Percentiles rank a stretch among this genome's conserved stretches.
Evolutionary conservation across 2,888 invertebrate species (phyloP).

Genomic region (Marronus borbonicus): DNA sequence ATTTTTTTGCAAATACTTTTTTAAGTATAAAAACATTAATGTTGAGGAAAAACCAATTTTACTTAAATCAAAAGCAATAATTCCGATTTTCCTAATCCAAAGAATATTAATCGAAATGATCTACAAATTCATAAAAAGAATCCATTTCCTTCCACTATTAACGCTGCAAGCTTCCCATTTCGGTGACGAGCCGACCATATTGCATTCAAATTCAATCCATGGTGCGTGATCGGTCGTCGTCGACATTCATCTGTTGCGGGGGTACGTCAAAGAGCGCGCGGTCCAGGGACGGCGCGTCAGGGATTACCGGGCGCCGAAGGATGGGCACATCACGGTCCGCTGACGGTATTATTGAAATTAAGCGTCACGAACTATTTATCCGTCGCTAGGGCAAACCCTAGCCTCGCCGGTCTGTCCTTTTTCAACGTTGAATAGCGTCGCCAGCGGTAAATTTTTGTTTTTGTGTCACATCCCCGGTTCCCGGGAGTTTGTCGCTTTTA

Average conservation of each 20-base stretch:
- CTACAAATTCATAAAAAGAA: not conserved
- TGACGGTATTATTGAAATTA: slow-evolving; percentile 33
- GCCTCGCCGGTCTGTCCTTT: not conserved
- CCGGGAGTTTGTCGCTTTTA: no score
- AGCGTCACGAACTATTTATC: slow-evolving; percentile 38
- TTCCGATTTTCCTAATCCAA: no score
- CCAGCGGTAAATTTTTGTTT: no score
- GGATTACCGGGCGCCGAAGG: not conserved
- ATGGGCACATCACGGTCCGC: not conserved
- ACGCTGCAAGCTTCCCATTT: slow-evolving; percentile 54
- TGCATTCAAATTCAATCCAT: slow-evolving; percentile 64
- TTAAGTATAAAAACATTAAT: no score
- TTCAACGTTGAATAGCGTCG: no score
- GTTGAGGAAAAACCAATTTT: no score
- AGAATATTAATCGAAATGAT: no score
- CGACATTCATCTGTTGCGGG: slow-evolving; percentile 66
- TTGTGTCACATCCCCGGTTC: no score
- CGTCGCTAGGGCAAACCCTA: not conserved
- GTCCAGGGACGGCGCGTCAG: not conserved
- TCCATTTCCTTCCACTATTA: not conserved
- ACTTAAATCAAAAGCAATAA: no score
- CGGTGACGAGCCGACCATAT: slow-evolving; percentile 62
- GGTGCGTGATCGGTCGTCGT: slow-evolving; percentile 39
- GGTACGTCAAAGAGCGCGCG: slow-evolving; percentile 61
- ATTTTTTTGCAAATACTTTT: no score